Conservation (phyloP, 2,113 vertebrate species). For the Orientallactaga bullata region DNA sequence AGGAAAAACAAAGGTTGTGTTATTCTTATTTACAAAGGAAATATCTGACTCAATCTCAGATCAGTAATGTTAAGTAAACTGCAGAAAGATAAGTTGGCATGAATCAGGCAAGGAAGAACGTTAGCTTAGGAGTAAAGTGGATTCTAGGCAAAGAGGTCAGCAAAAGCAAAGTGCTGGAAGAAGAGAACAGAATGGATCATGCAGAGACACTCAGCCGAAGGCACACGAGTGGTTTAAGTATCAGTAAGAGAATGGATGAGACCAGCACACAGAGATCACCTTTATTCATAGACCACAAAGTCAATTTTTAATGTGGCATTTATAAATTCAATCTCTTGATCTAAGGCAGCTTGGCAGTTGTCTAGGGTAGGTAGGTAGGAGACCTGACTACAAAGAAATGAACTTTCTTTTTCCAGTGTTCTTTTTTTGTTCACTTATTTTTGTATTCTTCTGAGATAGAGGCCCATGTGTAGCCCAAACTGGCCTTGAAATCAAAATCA, state of each 20-base stretch:
- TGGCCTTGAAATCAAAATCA: too few species aligned
- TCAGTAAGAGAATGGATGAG: not conserved
- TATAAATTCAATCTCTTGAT: not conserved
- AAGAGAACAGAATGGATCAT: not conserved
- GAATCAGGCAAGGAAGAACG: slow-evolving; percentile 10
- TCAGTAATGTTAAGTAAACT: not conserved
- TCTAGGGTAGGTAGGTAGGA: not conserved
- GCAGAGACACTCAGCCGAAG: not conserved
- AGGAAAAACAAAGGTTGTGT: not conserved
- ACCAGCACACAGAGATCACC: too few species aligned
- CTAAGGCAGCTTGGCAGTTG: not conserved
- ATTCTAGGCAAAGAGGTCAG: not conserved
- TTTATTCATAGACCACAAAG: too few species aligned
- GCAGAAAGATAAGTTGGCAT: not conserved
- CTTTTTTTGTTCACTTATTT: too few species aligned
- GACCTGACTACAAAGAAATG: not conserved
- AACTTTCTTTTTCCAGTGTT: too few species aligned
- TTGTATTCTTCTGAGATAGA: too few species aligned
- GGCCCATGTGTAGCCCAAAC: too few species aligned
- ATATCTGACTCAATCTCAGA: not conserved
- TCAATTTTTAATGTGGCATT: not conserved
- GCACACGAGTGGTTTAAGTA: not conserved
- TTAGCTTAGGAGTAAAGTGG: not conserved
- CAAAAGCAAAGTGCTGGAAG: not conserved
- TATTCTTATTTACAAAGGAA: not conserved